A percentile compares a stretch with the other conserved stretches of the same genome.
Conservation (phyloP, 2,113 vertebrate genomes). For the Macroglossus sobrinus region DNA sequence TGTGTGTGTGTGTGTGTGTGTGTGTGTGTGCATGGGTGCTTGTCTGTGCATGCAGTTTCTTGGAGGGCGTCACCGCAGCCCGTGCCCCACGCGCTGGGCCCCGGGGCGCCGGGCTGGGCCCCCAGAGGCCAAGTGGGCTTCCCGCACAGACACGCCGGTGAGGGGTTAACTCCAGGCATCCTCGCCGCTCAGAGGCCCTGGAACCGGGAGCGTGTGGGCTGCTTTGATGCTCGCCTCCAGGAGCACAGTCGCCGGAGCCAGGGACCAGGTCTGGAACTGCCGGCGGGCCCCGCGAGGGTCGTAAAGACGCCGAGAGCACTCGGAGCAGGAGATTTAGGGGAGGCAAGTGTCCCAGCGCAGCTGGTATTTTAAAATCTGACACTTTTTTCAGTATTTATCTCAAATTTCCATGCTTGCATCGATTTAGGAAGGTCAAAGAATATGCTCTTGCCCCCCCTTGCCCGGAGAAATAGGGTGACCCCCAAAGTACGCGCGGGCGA, state of each 20-base stretch:
- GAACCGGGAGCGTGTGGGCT: neutral
- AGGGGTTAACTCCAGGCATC: neutral
- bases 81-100: neutral
- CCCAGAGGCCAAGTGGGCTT: accelerated
- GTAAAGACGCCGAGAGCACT: neutral
- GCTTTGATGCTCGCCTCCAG: neutral
- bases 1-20: no score
- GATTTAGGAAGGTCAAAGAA: constrained; percentile 56
- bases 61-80: neutral
- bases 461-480: neutral
- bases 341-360: neutral
- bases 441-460: no score
- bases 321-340: constrained; percentile 31
- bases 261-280: neutral
- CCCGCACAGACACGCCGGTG: neutral
- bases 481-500: neutral
- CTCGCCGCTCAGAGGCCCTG: neutral
- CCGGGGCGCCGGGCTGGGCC: neutral
- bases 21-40: no score
- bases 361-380: constrained; percentile 65
- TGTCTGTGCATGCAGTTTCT: neutral
- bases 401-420: constrained; percentile 47
- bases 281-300: neutral
- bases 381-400: constrained; percentile 60
- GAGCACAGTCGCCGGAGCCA: neutral